Evolutionary conservation across 2,888 invertebrate genomes (phyloP), one percentile per base, ranked within the genome.

Genomic region (Oxycera nigricornis): DNA sequence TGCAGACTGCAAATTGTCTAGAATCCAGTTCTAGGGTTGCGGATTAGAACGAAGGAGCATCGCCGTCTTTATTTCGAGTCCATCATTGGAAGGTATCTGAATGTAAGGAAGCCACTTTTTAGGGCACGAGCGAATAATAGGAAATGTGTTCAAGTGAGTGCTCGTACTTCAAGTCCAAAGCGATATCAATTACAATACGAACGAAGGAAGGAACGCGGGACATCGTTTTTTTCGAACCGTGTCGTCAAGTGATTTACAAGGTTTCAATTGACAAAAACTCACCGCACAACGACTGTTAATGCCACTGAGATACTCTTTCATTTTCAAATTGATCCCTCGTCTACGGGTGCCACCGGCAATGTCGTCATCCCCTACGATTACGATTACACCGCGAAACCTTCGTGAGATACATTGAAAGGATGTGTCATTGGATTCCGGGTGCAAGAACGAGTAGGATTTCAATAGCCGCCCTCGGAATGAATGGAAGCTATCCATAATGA

Each of bases 171-270:
- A 59, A 59, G 7, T 14, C 59, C 28, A 28, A 59, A 59, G 22
- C 28, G 59, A 59, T 59, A 59, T 59, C 59, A 59, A 59, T 59
- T 22, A 59, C 59, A 59, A 4, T 26, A n/a, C n/a, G n/a, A n/a
- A n/a, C n/a, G n/a, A 14, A 59, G 24, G 22, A 28, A 14, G 14
- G 6, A 22, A 28, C 14, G 17, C 6, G 9, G 28, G 28, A 14
- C 11, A 17, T 59, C n/a, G 14, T 59, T 59, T 26, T 30, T 24
- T 4, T 28, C n/a, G 6, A 59, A 20, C 28, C 28, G 59, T 59
- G 68, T 74, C 61, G 74, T 70, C 74, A 74, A 74, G 74, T 74
- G 74, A 74, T 74, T 74, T 74, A 74, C 68, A 74, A 68, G 68
- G 74, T 70, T 74, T 74, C 74, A 74, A 74, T 74, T 68, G 74